Evolutionary conservation across 2,888 invertebrate genomes (phyloP).

Genomic region (Thera obeliscata): DNA sequence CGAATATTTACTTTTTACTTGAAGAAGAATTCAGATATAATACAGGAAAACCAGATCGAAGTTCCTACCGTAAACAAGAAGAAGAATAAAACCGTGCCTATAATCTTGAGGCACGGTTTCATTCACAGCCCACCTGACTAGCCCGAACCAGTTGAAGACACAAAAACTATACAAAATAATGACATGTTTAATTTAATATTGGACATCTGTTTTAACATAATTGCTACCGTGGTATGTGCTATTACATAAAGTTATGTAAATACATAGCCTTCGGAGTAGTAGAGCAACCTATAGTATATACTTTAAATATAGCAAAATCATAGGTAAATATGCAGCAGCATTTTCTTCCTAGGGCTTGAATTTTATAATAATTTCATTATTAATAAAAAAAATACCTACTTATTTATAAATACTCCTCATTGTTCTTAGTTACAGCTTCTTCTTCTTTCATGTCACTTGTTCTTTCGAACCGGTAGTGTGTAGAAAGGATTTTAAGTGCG

Average conservation of each 20-base stretch:
- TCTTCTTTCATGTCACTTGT: no score
- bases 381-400: no score
- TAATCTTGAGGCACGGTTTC: not conserved
- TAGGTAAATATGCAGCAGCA: no score
- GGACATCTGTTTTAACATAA: conserved; percentile 38
- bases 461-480: no score
- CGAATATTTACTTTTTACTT: no score
- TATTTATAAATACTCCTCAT: no score
- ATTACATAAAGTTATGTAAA: conserved; percentile 19
- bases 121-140: conserved; percentile 16
- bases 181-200: conserved; percentile 20
- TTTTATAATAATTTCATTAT: no score
- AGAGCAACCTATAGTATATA: conserved; percentile 5
- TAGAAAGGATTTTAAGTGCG: no score
- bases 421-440: no score
- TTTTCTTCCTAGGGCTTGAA: no score
- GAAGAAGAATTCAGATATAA: no score
- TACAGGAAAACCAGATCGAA: not conserved
- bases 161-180: conserved; percentile 20
- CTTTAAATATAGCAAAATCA: not conserved
- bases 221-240: conserved; percentile 29
- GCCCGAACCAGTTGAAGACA: conserved; percentile 22
- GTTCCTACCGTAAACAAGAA: not conserved
- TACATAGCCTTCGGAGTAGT: conserved; percentile 10
- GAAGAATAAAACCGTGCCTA: not conserved